These are phyloP conservation scores for Catajapyx aquilonaris DNA, from an alignment of 1,140 invertebrate genomes.

Conservation along the genomic window DNA sequence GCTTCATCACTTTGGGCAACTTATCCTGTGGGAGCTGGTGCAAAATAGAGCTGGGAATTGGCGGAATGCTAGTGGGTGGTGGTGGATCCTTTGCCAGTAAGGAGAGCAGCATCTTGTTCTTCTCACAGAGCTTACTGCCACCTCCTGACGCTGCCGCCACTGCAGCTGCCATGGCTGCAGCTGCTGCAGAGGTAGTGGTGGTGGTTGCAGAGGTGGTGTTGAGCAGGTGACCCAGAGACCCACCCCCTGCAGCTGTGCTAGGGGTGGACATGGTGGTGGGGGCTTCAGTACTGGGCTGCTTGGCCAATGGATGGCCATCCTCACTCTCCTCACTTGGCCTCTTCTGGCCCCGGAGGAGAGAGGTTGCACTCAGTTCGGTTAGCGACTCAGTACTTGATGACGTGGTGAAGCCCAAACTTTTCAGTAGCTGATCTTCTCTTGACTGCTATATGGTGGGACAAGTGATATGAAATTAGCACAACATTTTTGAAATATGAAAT, in stretches of 20 bases:
- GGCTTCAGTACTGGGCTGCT: no score
- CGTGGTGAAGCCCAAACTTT: conserved; percentile 33
- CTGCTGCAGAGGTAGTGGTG: no score
- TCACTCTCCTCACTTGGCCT: conserved; percentile 42
- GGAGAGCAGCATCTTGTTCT: conserved; percentile 68
- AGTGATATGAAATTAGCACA: conserved; percentile 2
- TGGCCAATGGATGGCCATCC: conserved; percentile 17
- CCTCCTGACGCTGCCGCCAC: no score
- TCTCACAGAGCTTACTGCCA: conserved; percentile 48
- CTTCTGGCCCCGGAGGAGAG: conserved; percentile 35
- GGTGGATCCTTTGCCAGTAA: conserved; percentile 55
- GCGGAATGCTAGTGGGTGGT: conserved; percentile 41
- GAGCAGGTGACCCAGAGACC: no score
- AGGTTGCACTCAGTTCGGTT: conserved; percentile 21
- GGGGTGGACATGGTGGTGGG: no score
- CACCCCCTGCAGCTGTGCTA: no score
- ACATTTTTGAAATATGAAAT: conserved; percentile 3
- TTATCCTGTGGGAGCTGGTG: conserved; percentile 39
- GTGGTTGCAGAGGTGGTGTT: no score
- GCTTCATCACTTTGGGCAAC: conserved; percentile 25
- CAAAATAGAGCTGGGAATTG: conserved; percentile 38
- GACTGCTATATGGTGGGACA: conserved; percentile 1
- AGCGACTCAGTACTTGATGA: conserved; percentile 9
- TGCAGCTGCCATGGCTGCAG: no score
- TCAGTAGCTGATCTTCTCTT: conserved; percentile 28